Evolutionary conservation across 2,888 invertebrate species (phyloP), one percentile per base, ranked within the genome.

Genomic region (Lasioglossum pauxillum): DNA sequence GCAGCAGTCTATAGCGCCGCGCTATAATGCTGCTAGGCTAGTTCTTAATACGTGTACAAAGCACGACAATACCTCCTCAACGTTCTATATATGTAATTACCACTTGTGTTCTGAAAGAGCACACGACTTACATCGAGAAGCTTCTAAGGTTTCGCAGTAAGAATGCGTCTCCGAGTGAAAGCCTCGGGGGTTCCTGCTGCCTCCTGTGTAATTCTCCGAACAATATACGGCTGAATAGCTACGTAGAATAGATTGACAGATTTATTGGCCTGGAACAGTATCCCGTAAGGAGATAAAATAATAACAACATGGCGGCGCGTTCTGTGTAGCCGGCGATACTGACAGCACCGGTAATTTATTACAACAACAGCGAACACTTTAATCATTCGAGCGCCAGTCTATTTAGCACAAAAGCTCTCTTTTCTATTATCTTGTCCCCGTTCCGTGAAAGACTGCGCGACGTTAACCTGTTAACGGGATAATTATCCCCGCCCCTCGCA

Each of bases 271-370:
- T 35, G 35, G 53, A 35, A 53, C 49, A 35, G 31, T 27, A 23
- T 35, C 49, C 74, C 53, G 19, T 53, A 53, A 74, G 74, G 49
- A 74, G 49, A 23, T 74, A 74, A 74, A 53, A 74, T 74, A 74
- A 74, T 74, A 74, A 74, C 74, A 53, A 74, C 23, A 49, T 7
- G 35, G 35, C 19, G 23, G 12, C 5, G 49, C 23, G 23, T 31
- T 49, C 31, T 53, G 23, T 35, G 2, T 31, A 35, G 35, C 23
- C 14, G 8, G 23, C 31, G 31, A 35, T n/a, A 74, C 23, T 7
- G 31, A 53, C 74, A 41, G 2, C 41, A 5, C 38, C 2, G n/a
- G 23, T n/a, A 41, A 71, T 71, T 71, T n/a, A 71, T 41, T 38
- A 41, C 38, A 71, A 38, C n/a, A 41, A 71, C 41, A n/a, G n/a